Percentiles rank a stretch among this genome's conserved stretches.
Conservation (phyloP, 2,888 invertebrate genomes). For the Petrolisthes manimaculis region DNA sequence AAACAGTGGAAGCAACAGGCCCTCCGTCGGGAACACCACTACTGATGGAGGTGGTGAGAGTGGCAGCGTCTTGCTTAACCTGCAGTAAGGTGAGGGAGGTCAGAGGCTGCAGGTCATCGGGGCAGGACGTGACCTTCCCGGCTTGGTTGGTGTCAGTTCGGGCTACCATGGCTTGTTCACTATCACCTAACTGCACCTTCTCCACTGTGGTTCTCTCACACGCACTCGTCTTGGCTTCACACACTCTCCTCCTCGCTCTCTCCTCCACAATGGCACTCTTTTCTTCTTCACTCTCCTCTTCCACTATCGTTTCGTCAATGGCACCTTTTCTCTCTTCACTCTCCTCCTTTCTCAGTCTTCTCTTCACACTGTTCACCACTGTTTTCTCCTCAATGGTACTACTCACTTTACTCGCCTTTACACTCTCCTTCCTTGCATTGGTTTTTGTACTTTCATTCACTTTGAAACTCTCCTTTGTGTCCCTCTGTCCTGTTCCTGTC, state of each 20-base stretch:
- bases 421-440: too few species aligned
- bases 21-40: too few species aligned
- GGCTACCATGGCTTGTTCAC: constrained; percentile 43
- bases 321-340: too few species aligned
- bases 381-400: too few species aligned
- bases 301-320: constrained; percentile 11
- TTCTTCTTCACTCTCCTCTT: too few species aligned
- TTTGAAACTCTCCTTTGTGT: neutral
- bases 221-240: too few species aligned
- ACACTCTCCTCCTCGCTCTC: too few species aligned
- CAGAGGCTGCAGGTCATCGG: constrained; percentile 36
- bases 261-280: too few species aligned
- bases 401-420: too few species aligned
- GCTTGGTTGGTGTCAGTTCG: constrained; percentile 38
- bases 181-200: neutral
- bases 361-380: neutral
- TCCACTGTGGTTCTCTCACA: constrained; percentile 8
- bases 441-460: too few species aligned
- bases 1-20: too few species aligned
- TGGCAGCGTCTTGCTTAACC: constrained; percentile 12
- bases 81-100: constrained; percentile 24
- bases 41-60: neutral
- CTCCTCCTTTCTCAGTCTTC: neutral
- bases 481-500: neutral
- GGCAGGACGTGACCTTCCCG: constrained; percentile 43